These are phyloP conservation scores for Orthosia gothica DNA, from an alignment of 2,888 invertebrate genomes.

Conservation along the genomic window DNA sequence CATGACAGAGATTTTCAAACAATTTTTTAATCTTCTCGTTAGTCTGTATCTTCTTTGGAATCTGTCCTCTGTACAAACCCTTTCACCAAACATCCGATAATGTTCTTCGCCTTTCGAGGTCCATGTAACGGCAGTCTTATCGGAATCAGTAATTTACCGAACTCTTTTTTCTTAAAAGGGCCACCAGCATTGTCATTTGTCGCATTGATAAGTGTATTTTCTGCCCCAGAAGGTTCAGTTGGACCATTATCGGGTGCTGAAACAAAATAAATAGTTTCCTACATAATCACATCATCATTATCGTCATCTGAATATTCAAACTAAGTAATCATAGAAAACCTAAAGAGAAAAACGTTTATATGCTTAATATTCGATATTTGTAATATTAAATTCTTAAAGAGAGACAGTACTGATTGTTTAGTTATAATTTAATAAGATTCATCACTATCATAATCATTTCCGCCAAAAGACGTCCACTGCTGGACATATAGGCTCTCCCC, in stretches of 20 bases:
- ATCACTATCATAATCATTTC: too few relatives aligned
- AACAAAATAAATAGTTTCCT: constrained; percentile 8
- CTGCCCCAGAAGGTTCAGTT: not conserved
- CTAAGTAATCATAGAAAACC: too few relatives aligned
- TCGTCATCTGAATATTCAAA: too few relatives aligned
- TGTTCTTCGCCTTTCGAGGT: not conserved
- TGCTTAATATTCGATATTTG: too few relatives aligned
- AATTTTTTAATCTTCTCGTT: not conserved
- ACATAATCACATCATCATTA: too few relatives aligned
- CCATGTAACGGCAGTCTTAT: not conserved
- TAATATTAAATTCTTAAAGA: too few relatives aligned
- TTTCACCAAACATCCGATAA: not conserved
- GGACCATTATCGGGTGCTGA: not conserved
- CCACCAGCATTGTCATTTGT: not conserved
- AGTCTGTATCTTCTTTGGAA: not conserved
- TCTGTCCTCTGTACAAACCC: not conserved
- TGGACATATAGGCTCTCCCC: too few relatives aligned
- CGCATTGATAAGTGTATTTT: constrained; percentile 3
- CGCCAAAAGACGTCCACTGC: too few relatives aligned
- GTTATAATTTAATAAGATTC: too few relatives aligned
- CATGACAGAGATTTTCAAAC: too few relatives aligned
- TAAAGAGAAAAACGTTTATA: too few relatives aligned
- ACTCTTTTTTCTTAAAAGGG: not conserved
- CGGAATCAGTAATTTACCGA: not conserved
- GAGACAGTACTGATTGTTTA: too few relatives aligned